These are phyloP conservation scores for Neotragus pygmaeus DNA, from an alignment of 2,113 vertebrate genomes.

Conservation along the genomic window DNA sequence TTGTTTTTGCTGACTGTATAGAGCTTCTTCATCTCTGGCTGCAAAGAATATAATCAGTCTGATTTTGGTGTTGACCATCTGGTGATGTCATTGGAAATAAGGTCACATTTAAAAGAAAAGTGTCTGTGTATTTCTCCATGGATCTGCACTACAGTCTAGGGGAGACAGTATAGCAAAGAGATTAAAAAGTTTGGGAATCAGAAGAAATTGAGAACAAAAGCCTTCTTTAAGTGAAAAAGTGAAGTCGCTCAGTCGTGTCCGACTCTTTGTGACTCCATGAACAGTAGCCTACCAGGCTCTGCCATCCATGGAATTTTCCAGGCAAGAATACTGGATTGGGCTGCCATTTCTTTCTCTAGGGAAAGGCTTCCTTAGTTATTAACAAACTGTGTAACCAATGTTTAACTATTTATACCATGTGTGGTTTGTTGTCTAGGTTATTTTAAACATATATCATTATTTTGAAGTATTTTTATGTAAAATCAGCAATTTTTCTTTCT, in stretches of 20 bases:
- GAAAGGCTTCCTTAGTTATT: background rate
- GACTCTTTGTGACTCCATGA: too few species aligned
- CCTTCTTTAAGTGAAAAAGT: too few species aligned
- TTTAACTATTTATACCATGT: background rate
- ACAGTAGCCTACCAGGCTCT: too few species aligned
- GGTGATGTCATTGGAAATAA: background rate
- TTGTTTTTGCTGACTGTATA: too few species aligned
- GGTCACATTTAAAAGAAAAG: background rate
- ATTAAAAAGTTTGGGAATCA: background rate
- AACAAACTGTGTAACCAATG: background rate
- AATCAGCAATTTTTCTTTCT: background rate
- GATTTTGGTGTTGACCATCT: too few species aligned
- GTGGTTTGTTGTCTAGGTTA: background rate
- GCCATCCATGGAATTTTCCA: too few species aligned
- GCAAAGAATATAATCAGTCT: too few species aligned
- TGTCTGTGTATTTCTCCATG: background rate
- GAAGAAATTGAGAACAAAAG: background rate
- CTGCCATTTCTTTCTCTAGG: too few species aligned
- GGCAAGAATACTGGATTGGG: too few species aligned
- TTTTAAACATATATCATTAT: background rate
- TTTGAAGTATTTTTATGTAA: background rate
- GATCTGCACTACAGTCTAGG: background rate
- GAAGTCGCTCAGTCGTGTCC: too few species aligned
- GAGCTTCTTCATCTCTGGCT: too few species aligned
- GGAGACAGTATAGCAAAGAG: background rate